A percentile compares a stretch with the other conserved stretches of the same genome.
These are phyloP conservation scores for Danionella cerebrum DNA, from an alignment of 2,113 vertebrate species.

Conservation along the genomic window DNA sequence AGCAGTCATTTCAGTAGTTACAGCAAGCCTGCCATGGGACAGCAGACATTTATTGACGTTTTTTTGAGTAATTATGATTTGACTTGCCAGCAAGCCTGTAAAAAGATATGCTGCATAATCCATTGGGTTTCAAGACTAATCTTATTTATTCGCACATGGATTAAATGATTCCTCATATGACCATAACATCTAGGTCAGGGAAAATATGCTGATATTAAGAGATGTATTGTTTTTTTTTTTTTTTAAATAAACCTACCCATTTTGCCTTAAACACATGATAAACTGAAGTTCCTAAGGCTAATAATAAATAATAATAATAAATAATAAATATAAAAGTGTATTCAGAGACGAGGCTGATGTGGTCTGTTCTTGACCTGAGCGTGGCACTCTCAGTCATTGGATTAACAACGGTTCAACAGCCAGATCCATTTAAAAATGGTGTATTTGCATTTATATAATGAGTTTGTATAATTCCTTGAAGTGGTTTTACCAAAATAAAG, in stretches of 20 bases:
- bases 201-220: neutral
- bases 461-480: neutral
- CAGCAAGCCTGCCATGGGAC: neutral
- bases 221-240: neutral
- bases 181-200: neutral
- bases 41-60: neutral
- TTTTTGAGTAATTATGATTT: conserved; percentile 1
- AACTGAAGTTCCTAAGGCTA: neutral
- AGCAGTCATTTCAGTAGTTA: conserved; percentile 21
- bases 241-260: neutral
- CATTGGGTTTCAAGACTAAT: neutral
- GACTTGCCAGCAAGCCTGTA: neutral
- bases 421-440: neutral
- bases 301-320: neutral
- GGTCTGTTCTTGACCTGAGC: conserved; percentile 19
- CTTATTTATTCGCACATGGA: neutral
- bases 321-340: neutral
- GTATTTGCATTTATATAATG: neutral
- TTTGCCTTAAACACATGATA: neutral
- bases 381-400: neutral
- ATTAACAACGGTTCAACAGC: neutral
- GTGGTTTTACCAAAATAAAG: neutral
- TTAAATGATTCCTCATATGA: neutral
- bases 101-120: neutral
- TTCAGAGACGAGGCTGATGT: neutral